These are phyloP conservation scores for Melanotaenia duboulayi DNA, from an alignment of 2,113 vertebrate genomes.

Conservation along the genomic window DNA sequence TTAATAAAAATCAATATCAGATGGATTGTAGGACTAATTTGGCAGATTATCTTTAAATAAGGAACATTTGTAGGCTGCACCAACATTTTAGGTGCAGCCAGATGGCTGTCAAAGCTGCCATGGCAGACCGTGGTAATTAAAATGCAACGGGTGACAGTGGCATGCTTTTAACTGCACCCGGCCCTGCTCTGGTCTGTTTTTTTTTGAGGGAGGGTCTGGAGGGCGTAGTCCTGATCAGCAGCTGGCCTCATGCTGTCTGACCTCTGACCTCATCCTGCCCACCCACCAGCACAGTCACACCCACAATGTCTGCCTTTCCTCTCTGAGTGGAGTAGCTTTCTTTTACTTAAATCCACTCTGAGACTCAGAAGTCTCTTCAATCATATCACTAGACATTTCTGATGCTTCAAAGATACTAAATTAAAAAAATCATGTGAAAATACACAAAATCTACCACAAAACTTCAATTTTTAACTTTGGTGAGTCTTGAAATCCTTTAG, in stretches of 20 bases:
- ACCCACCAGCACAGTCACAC: conserved; percentile 13
- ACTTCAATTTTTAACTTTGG: no score
- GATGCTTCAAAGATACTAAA: no score
- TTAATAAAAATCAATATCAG: no score
- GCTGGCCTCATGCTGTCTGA: conserved; percentile 57
- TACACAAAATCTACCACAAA: not conserved
- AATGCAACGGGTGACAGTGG: conserved; percentile 20
- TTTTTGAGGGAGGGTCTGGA: conserved; percentile 9
- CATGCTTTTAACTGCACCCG: conserved; percentile 21
- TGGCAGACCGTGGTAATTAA: conserved; percentile 16
- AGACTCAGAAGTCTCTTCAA: not conserved
- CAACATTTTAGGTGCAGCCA: no score
- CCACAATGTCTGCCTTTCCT: conserved; percentile 11
- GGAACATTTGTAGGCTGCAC: no score
- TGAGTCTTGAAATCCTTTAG: no score
- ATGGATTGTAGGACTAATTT: no score
- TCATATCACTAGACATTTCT: no score
- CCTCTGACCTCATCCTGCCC: conserved; percentile 45
- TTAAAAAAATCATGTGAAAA: no score
- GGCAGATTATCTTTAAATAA: no score
- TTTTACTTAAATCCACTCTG: not conserved
- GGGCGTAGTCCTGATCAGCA: conserved; percentile 55
- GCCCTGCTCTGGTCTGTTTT: conserved; percentile 19
- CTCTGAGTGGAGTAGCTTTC: not conserved
- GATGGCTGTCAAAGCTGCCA: no score